Base-by-base conservation (phyloP, 1,140 invertebrate species). In the Sipha flava region DNA sequence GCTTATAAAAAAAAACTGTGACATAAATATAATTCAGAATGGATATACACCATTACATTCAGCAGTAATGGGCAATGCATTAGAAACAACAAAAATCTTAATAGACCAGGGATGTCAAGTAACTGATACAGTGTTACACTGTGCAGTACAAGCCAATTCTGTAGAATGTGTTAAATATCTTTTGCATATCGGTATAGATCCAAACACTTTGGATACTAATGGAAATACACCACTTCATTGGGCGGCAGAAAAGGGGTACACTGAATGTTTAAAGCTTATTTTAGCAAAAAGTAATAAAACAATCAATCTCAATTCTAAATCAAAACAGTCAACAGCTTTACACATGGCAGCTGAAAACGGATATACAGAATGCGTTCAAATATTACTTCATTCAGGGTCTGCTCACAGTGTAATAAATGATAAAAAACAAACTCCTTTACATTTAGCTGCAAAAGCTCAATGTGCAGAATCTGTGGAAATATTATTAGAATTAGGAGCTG, bases 301-400 rank as follows among this genome's bases (percentile, higher is more conserved):
- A 66, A 75, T 84, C 6, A 80, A 84, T 79, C 45, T 82, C 6
- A 52, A 80, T 21, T 82, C 83, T 3, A 80, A 68, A 26, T 82
- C 82, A 0, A 81, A 81, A 54, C 72, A 72, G 21, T 81, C 82
- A 9, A 94, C 93, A 0, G 93, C 94, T 0, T 84, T 96, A 5
- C 94, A 95, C 81, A 90, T 94, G 4, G 93, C 93, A 12, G 91
- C 92, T 21, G 89, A 91, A 59, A 85, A 92, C 43, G 93, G 92
- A 4, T 90, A 93, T 84, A 84, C 89, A 2, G 88, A 90, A 79
- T 92, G 92, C 82, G 85, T 94, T 9, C 86, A 88, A 23, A 88
- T 91, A 40, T 86, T 95, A 31, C 81, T 94, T n/a, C 88, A 90
- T 21, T 91, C 91, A 80, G 90, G 91, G 0, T 93, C 93, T 0